Percentiles rank a stretch among this genome's conserved stretches.
Conservation (phyloP, 2,888 invertebrate genomes). For the Conistra vaccinii region DNA sequence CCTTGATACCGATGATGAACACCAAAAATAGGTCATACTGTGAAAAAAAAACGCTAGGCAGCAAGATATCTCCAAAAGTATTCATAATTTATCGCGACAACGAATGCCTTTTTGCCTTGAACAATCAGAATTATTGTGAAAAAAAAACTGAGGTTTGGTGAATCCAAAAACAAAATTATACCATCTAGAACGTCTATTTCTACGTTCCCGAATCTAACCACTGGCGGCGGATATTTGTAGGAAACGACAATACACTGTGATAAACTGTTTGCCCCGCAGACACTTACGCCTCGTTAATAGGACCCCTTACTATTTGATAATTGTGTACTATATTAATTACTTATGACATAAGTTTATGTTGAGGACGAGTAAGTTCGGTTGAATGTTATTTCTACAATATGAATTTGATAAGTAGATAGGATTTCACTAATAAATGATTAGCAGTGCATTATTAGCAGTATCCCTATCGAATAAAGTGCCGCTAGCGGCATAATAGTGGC, state of each 20-base stretch:
- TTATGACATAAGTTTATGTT: slow-evolving; percentile 10
- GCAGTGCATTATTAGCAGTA: too few relatives aligned
- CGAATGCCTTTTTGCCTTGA: background rate
- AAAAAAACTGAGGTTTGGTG: too few relatives aligned
- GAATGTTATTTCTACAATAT: background rate
- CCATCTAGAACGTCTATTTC: slow-evolving; percentile 52
- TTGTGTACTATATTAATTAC: slow-evolving; percentile 33
- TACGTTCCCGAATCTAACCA: slow-evolving; percentile 58
- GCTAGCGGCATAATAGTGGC: too few relatives aligned
- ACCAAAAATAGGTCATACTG: too few relatives aligned
- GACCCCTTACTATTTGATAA: slow-evolving; percentile 39
- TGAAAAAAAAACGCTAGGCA: too few relatives aligned
- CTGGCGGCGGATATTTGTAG: slow-evolving; percentile 71
- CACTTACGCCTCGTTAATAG: slow-evolving; percentile 54
- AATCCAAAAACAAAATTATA: background rate
- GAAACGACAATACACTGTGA: slow-evolving; percentile 72
- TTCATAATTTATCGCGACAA: background rate
- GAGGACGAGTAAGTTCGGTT: background rate
- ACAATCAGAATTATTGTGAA: too few relatives aligned
- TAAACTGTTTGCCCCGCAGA: slow-evolving; percentile 70
- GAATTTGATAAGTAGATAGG: background rate
- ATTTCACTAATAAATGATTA: too few relatives aligned
- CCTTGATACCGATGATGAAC: too few relatives aligned
- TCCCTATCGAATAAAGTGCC: too few relatives aligned
- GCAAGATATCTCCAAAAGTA: too few relatives aligned